Conservation (phyloP, 1,140 invertebrate genomes). For the Drosophila seguyi region DNA sequence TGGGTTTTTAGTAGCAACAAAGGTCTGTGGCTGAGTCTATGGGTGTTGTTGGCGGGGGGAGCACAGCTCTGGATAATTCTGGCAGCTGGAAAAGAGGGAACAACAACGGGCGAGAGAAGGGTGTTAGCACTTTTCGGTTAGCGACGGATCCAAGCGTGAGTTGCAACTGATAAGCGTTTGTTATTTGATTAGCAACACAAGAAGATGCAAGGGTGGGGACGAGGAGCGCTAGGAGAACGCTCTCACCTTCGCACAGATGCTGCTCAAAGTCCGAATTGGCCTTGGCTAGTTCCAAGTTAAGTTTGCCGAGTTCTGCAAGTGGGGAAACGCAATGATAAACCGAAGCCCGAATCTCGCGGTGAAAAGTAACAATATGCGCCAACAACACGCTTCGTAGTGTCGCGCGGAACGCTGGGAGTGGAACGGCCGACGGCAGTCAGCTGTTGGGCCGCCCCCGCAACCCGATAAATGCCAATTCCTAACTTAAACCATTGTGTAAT, state of each 20-base stretch:
- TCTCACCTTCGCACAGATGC: constrained; percentile 81
- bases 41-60: constrained; percentile 20
- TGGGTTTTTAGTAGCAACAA: constrained; percentile 42
- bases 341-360: constrained; percentile 20
- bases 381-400: constrained; percentile 55
- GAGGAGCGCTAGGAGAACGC: constrained; percentile 1
- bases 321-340: constrained; percentile 13
- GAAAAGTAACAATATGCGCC: constrained; percentile 48
- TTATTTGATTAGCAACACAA: constrained; percentile 38
- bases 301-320: constrained; percentile 77
- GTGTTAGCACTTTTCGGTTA: constrained; percentile 33
- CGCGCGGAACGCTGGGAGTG: constrained; percentile 47
- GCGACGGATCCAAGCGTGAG: constrained; percentile 29
- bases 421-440: constrained; percentile 30
- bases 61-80: constrained; percentile 43
- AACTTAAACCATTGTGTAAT: constrained; percentile 50
- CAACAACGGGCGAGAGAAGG: constrained; percentile 9
- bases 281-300: constrained; percentile 77
- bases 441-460: constrained; percentile 39
- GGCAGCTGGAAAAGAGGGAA: constrained; percentile 55
- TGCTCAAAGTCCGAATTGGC: constrained; percentile 80
- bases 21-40: constrained; percentile 22
- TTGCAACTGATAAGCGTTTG: constrained; percentile 57
- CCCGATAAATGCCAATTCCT: constrained; percentile 25
- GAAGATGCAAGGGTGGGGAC: background rate